Conservation (phyloP, 1,140 invertebrate genomes). For the Drosophila tani region DNA sequence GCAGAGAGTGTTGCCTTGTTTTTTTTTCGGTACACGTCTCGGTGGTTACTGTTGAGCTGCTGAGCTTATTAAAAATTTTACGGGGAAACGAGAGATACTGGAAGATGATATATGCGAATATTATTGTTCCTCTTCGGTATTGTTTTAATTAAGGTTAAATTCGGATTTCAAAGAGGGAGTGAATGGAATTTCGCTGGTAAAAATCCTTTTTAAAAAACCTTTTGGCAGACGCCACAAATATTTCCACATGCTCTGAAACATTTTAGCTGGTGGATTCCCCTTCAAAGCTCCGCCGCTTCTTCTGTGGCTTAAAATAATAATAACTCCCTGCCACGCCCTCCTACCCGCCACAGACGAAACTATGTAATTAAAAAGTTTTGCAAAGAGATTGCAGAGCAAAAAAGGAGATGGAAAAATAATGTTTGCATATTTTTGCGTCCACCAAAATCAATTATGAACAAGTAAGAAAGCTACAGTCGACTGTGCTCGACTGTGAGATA, state of each 20-base stretch:
- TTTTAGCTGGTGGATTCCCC: constrained; percentile 9
- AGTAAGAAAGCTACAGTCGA: no score
- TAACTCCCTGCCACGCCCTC: constrained; percentile 11
- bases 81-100: constrained; percentile 8
- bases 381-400: constrained; percentile 37
- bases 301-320: constrained; percentile 10
- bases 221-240: constrained; percentile 5
- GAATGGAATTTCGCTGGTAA: constrained; percentile 1
- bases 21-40: constrained; percentile 26
- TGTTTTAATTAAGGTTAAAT: constrained; percentile 38
- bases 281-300: not conserved
- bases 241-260: constrained; percentile 19
- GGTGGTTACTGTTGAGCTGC: not conserved
- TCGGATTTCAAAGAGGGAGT: constrained; percentile 4
- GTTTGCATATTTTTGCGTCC: constrained; percentile 53
- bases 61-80: constrained; percentile 13
- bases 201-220: not conserved
- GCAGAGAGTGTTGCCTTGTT: constrained; percentile 31
- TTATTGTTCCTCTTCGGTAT: constrained; percentile 2
- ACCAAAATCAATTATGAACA: constrained; percentile 49
- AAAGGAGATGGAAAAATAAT: constrained; percentile 23
- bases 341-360: constrained; percentile 38
- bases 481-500: no score
- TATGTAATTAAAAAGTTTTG: constrained; percentile 75
- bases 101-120: constrained; percentile 20